Evolutionary conservation across 2,113 vertebrate species (phyloP), one percentile per base, ranked within the genome.

Genomic region (Puma concolor): DNA sequence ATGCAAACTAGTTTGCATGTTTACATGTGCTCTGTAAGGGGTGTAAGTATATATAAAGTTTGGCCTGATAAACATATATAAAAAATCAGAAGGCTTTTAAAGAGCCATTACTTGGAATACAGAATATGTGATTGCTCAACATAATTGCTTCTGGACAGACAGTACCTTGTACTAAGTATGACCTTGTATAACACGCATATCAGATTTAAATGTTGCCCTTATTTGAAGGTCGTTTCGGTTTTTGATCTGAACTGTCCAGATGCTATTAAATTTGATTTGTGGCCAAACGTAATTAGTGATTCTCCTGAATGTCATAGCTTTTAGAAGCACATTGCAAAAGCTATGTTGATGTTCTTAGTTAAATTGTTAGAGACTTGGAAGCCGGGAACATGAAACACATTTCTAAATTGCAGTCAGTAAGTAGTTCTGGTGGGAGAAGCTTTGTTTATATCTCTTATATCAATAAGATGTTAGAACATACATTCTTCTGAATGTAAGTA

Each of bases 261-360:
- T 74, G 27, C 33, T 83, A 48, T 86, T 89, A 71, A 67, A 84
- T 89, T 54, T 79, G 7, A 66, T 81, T 96, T 96, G 25, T 88
- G 63, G 36, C 33, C 11, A 84, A 71, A 77, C 8, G 57, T 41
- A 96, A 93, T 66, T 82, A 66, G 80, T 54, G 48, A 33, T 64
- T 85, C 31, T 82, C 44, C 29, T 74, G 69, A 79, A 85, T 57
- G 82, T 11, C 52, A 85, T 71, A 3, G 41, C 2, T 88, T 94
- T 95, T 72, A 72, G 82, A 86, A 91, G 48, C 12, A 74, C 14
- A 79, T 50, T 85, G 15, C 19, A 36, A 92, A 97, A 54, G 8
- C 23, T 57, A 8, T 19, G 10, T 33, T 89, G 85, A 60, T 31
- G 27, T 12, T 88, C 54, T 94, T 63, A 41, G 21, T 92, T 93